Evolutionary conservation across 2,888 invertebrate genomes (phyloP).

Genomic region (Macaria liturata): DNA sequence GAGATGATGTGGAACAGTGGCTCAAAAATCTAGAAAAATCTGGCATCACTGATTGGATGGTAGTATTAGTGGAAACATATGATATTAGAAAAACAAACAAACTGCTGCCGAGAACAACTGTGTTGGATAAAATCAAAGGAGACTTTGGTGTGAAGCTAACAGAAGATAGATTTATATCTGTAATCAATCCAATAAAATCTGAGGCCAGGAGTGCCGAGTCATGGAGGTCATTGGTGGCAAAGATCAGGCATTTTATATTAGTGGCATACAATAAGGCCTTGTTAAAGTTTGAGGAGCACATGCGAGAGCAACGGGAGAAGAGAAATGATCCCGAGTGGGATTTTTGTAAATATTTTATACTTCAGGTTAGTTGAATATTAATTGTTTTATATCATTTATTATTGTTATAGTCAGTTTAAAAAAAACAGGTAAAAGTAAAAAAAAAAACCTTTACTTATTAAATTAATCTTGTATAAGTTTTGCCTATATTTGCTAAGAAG

Average conservation of each 20-base stretch:
- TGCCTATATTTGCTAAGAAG: no score
- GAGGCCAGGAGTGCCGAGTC: conserved; percentile 96
- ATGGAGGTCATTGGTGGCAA: conserved; percentile 92
- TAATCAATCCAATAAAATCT: conserved; percentile 94
- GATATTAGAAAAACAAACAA: conserved; percentile 96
- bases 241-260: conserved; percentile 92
- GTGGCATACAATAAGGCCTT: conserved; percentile 94
- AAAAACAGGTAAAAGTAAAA: no score
- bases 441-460: no score
- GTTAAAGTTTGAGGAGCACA: conserved; percentile 93
- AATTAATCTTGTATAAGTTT: no score
- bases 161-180: conserved; percentile 92
- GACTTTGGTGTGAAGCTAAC: conserved; percentile 96
- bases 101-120: conserved; percentile 94
- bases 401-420: no score
- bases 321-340: conserved; percentile 96
- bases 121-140: conserved; percentile 95
- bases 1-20: conserved; percentile 96
- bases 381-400: no score
- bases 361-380: conserved; percentile 85
- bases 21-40: conserved; percentile 88
- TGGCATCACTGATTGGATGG: conserved; percentile 95
- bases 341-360: conserved; percentile 96
- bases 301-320: conserved; percentile 94
- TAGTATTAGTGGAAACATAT: conserved; percentile 95